Evolutionary conservation across 2,888 invertebrate species (phyloP), one percentile per base, ranked within the genome.

Genomic region (Eilema caniola): DNA sequence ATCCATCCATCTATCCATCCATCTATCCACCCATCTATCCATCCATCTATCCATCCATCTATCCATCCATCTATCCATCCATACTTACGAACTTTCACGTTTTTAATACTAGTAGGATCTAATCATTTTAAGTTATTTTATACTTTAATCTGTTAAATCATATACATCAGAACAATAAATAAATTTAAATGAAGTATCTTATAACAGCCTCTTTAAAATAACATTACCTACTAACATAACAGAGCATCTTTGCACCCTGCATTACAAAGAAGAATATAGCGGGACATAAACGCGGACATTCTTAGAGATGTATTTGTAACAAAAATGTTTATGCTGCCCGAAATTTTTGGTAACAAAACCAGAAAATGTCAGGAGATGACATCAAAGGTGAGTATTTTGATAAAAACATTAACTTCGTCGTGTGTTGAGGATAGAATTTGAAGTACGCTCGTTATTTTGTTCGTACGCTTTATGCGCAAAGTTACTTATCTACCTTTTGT

Each of bases 301-400:
- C 63, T 57, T 69, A 68, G 33, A 23, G 25, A n/a, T n/a, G 31
- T 69, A 62, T 69, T 69, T 65, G 69, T 65, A 31, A 53, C 65
- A 62, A 66, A 69, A 66, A 70, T 61, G 65, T 60, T 65, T 60
- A 53, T 53, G 53, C 20, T 37, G 24, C 63, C 37, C 41, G 28
- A 70, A 31, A 66, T 62, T 65, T 66, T 66, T 61, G 61, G 61
- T 56, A 61, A 70, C 70, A 61, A 66, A 66, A 66, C 70, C 62
- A 53, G 33, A 70, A 65, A 31, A 66, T 61, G 37, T 62, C 41
- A n/a, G 12, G n/a, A 60, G 56, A 66, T 53, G 64, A 64, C 79
- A 71, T 79, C 79, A 79, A 79, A 76, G 79, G 69, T 56, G 69
- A 68, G 62, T 67, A 76, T 79, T 81, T 81, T 78, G 79, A 78